Base-by-base conservation (phyloP, 2,888 invertebrate genomes). In the Trichogramma evanescens region DNA sequence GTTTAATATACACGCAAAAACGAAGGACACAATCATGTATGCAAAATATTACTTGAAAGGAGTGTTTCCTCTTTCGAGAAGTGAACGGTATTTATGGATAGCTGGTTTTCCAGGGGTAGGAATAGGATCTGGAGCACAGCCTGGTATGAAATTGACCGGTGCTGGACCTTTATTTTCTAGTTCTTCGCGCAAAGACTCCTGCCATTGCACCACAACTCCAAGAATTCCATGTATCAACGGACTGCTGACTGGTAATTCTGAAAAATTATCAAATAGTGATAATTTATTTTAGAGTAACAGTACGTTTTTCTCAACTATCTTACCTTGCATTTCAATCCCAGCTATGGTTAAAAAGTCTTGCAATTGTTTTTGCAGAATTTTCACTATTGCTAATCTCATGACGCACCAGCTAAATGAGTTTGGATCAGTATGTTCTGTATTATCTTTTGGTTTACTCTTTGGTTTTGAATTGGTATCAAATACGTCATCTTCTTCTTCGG, bases 341-440 rank as follows among this genome's bases (percentile, higher is more conserved):
- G 93, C 91, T 46, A 91, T 83, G 65, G 87, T 87, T 3, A 98
- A 82, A 80, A 99, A 96, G 70, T 91, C 88, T 70, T 89, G 89
- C 45, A 99, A 78, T 73, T 94, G 91, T 65, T 85, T 83, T 68
- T 92, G 89, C 56, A 93, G 88, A 62, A 95, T 85, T 69, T 90
- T 86, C 63, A 97, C 85, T 59, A 93, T 87, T 4, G 96, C 92
- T 70, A 95, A 84, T 66, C 96, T 86, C 81, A 99, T 86, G 65
- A 99, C 87, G 72, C 89, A 86, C 99, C 99, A 99, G 56, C 95
- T 93, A 78, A 95, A 96, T 43, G 96, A 95, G 74, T 89, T 89
- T 0, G 97, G 93, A 81, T 96, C 93, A 39, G 89, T 87, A 77
- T 97, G 96, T 76, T 96, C 94, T 5, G 82, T 87, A 77, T 93